A percentile compares a stretch with the other conserved stretches of the same genome.
Evolutionary conservation across 2,888 invertebrate species (phyloP).

Genomic region (Furcula furcula): DNA sequence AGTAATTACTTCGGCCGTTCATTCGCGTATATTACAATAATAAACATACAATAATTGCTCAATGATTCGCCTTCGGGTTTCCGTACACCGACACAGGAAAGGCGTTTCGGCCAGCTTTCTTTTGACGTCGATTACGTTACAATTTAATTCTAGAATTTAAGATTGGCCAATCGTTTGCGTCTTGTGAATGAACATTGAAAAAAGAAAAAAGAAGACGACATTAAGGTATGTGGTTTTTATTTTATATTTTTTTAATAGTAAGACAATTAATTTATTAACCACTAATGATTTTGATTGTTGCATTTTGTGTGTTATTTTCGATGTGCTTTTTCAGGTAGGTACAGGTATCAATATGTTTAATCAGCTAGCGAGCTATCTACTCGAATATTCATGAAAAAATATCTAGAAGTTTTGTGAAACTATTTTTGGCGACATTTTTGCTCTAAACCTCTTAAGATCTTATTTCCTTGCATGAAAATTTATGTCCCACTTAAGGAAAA

Average conservation of each 20-base stretch:
- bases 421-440: no score
- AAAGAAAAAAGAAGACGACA: slow-evolving; percentile 36
- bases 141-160: slow-evolving; percentile 54
- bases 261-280: slow-evolving; percentile 40
- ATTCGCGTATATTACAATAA: slow-evolving; percentile 59
- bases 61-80: slow-evolving; percentile 58
- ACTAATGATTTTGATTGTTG: slow-evolving; percentile 52
- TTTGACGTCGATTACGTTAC: slow-evolving; percentile 57
- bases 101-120: slow-evolving; percentile 53
- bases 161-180: slow-evolving; percentile 71
- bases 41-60: slow-evolving; percentile 66
- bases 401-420: no score
- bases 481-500: no score
- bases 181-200: slow-evolving; percentile 46
- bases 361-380: no score
- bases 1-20: slow-evolving; percentile 62
- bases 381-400: no score
- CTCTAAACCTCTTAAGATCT: no score
- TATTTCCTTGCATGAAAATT: no score
- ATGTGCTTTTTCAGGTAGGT: slow-evolving; percentile 67
- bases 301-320: slow-evolving; percentile 57
- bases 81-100: slow-evolving; percentile 30
- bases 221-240: slow-evolving; percentile 63
- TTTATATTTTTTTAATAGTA: slow-evolving; percentile 16
- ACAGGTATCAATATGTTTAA: slow-evolving; percentile 71